phyloP scores from a whole-genome alignment of 2,888 invertebrate genomes.

The Acanthacorydalis orientalis region DNA sequence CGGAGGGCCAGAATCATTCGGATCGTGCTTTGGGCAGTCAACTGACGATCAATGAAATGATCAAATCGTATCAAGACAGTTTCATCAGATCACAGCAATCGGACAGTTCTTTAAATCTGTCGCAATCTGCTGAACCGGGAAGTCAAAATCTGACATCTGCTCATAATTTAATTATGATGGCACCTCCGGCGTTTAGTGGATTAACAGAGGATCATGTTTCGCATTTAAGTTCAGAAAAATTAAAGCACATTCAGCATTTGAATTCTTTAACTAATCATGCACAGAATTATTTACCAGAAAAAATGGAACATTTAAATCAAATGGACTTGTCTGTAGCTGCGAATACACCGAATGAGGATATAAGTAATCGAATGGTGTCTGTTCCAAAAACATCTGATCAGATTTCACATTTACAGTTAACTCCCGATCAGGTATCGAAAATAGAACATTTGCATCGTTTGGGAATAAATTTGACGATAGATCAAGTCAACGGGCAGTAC shows the following conservation, averaged over 20 bases:
- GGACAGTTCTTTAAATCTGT: neutral
- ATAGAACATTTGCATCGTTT: constrained; percentile 5
- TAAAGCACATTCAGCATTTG: neutral
- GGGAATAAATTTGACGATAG: constrained; percentile 5
- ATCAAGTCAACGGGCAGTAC: constrained; percentile 3
- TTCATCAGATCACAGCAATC: neutral
- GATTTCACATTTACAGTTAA: neutral
- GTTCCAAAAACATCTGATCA: neutral
- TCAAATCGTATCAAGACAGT: constrained; percentile 3
- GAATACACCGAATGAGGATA: neutral
- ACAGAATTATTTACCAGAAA: neutral
- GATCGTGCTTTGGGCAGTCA: neutral
- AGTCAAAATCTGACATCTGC: neutral
- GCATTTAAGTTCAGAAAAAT: neutral
- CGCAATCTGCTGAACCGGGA: neutral
- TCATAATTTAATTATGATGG: neutral
- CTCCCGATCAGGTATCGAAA: constrained; percentile 3
- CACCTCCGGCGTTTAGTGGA: neutral
- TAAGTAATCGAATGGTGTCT: neutral
- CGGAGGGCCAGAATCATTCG: neutral
- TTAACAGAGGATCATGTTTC: neutral
- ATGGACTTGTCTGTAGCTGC: neutral
- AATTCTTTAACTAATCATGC: neutral
- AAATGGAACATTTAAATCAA: neutral
- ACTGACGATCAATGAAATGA: neutral